Base-by-base conservation (phyloP, 2,113 vertebrate genomes). In the Progne subis region DNA sequence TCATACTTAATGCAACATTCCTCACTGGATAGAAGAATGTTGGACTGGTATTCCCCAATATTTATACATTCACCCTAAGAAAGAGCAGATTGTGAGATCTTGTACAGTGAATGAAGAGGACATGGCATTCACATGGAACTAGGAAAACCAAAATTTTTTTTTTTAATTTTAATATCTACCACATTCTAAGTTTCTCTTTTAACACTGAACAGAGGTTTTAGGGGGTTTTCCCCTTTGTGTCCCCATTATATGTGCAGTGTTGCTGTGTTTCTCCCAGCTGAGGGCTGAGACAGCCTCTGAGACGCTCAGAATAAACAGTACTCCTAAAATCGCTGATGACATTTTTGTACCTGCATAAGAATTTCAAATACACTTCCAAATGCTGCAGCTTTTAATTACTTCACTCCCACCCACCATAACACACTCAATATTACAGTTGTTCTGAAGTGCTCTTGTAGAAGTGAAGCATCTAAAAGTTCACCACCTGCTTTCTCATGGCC, bases 351-450 rank as follows among this genome's bases (percentile, higher is more conserved):
- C 82, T 90, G 82, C 71, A 70, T 64, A 77, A 86, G 34, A 92
- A 90, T 91, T 94, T 94, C 76, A 80, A 55, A 95, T n/a, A 28
- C 50, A 26, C 23, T 88, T 91, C 60, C 82, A 86, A 93, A 95
- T 93, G 86, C 68, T 92, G 52, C 49, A 89, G 61, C 90, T 87
- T 88, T 87, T 94, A 92, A 91, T 91, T 90, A 76, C 89, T 94
- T 91, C 83, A 56, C 52, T 91, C 94, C 55, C 59, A 95, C 78
- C 61, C 86, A 55, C 89, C 82, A 79, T 88, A 82, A 94, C 72
- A 71, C 57, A 59, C 41, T 93, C 14, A 2, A 29, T 81, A 47
- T 59, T 92, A 67, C 39, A 92, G 82, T 32, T 19, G 0, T 43
- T 88, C 59, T 50, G 68, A 91, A 94, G 86, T 57, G 61, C 77